Base-by-base conservation (phyloP, 2,797 vertebrate genomes). In the Anisognathus igniventris region DNA sequence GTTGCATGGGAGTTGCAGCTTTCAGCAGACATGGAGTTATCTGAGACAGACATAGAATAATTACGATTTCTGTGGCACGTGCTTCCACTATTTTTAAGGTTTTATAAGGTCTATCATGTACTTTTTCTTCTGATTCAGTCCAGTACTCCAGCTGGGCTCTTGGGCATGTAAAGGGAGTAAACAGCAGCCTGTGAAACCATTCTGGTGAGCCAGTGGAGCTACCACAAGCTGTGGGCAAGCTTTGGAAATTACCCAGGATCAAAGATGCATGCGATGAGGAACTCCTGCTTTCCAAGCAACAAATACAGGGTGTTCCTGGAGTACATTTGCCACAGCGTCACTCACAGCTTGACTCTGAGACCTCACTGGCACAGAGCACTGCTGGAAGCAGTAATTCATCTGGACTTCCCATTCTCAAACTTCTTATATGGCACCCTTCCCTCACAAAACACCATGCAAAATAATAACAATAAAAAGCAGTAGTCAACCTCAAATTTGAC, bases 281-380 rank as follows among this genome's bases (percentile, higher is more conserved):
- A 93, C 45, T 84, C n/a, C 50, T 60, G 48, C 74, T 88, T 93
- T 81, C 76, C 62, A 91, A 88, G 77, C 25, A 95, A 67, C 64
- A 86, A 72, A 93, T 14, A 68, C 8, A 81, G 57, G 10, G 24
- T 71, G n/a, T 57, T 91, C 57, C 42, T 83, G 20, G 47, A 90
- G 51, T 44, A 80, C 13, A 0, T 14, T 16, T 84, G 62, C 54
- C 70, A 27, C 21, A 60, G 58, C 0, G 0, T 33, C 33, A 3
- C 66, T 72, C 62, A 40, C 11, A 70, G 54, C 57, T 71, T 53
- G 19, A 74, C 40, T 62, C 56, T 4, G 7, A 88, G 37, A 74
- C 21, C 21, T 77, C 23, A 50, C 18, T 77, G 40, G 33, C 72
- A 73, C 1, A 12, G n/a, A n/a, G 60, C 10, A 51, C 57, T 44